A percentile compares a stretch with the other conserved stretches of the same genome.
phyloP scores from a whole-genome alignment of 2,113 vertebrate species.

The Cryptotis parvus region DNA sequence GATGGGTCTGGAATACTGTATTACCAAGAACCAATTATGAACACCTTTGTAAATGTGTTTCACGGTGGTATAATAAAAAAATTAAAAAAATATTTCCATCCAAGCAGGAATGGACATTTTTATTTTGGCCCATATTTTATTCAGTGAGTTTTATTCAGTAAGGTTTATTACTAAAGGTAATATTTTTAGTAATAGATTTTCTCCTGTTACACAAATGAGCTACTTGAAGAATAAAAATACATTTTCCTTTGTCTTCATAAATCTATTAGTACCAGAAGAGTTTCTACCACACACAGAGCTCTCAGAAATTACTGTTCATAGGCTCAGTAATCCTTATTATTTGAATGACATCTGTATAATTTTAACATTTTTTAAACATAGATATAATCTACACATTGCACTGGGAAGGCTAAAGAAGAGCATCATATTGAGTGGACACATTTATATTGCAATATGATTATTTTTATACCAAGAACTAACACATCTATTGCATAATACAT shows the following conservation, averaged over 20 bases:
- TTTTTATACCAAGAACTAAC: neutral
- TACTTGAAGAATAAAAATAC: neutral
- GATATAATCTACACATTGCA: neutral
- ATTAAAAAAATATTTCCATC: no score
- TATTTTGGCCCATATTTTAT: neutral
- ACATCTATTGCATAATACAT: neutral
- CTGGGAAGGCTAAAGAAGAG: neutral
- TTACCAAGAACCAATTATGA: no score
- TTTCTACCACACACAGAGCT: neutral
- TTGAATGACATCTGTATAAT: neutral
- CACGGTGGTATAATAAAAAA: no score
- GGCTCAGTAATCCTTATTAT: neutral
- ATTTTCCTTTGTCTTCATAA: neutral
- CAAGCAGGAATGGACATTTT: neutral
- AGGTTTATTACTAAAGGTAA: neutral
- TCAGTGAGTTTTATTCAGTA: neutral
- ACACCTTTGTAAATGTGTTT: no score
- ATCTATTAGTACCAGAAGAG: neutral
- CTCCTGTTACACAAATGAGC: neutral
- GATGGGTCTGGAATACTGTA: no score
- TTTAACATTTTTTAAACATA: neutral
- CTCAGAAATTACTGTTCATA: conserved; percentile 2
- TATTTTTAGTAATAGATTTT: neutral
- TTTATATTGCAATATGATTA: neutral
- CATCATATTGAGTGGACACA: neutral